Evolutionary conservation across 2,888 invertebrate species (phyloP), one percentile per base, ranked within the genome.

Genomic region (Diloba caeruleocephala): DNA sequence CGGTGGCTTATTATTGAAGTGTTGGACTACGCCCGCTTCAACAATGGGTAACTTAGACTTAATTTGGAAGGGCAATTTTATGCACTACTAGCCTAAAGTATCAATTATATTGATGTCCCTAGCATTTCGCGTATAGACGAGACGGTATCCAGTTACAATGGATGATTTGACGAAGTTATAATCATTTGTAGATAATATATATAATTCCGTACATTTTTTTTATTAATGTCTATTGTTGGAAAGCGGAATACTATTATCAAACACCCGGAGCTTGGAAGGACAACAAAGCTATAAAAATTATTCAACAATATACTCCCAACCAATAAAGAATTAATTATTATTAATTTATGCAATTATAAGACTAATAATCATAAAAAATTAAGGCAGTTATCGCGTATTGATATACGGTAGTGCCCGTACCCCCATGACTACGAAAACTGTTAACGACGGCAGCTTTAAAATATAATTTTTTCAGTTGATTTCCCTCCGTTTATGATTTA

Each of bases 401-500:
- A 34, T 14, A 31, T 37, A 34, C 46, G 39, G 54, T 56, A 59
- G 49, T 64, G 41, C 45, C 51, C 45, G 44, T 51, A 58, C 33
- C 58, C 36, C 61, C 52, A 56, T 70, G 59, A 62, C 57, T 58
- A 69, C 51, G 60, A 50, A 60, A 59, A 59, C 68, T 73, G 63
- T 69, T 62, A 57, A 69, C 54, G 62, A 75, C 63, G 71, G 72
- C 76, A 79, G 79, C 78, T 81, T 80, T 77, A 77, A 81, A 64
- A 61, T 49, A 59, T 52, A 52, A 61, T 48, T 73, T 58, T 66
- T 79, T 81, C 60, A 71, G 71, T 82, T 80, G 50, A 65, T 81
- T 74, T 87, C 90, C 89, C 90, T 90, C 90, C 89, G 88, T 85
- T 79, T 76, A 73, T 75, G 61, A 72, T 80, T 75, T 85, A 85